Evolutionary conservation across 2,113 vertebrate genomes (phyloP).

Genomic region (Ceyx melanurus): DNA sequence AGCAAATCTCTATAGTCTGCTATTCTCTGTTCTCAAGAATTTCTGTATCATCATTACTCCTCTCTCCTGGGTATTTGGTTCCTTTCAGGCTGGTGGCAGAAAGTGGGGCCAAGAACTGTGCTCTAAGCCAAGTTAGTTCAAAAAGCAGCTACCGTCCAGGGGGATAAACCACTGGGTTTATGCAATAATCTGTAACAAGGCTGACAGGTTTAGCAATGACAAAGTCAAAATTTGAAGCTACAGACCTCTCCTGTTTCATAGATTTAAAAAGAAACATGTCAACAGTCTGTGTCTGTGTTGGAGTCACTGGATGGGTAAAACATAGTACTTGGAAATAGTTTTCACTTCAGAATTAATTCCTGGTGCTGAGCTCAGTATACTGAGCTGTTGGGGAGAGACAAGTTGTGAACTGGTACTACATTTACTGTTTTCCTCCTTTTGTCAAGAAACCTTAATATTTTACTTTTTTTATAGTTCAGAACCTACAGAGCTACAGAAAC

Average conservation of each 20-base stretch:
- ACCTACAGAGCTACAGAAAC: not conserved
- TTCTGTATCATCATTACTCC: not conserved
- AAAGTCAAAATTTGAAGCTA: not conserved
- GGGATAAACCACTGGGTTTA: not conserved
- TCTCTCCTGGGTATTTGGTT: not conserved
- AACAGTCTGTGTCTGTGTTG: not conserved
- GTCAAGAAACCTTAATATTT: not conserved
- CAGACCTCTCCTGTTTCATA: not conserved
- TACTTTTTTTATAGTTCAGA: not conserved
- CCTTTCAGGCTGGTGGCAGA: not conserved
- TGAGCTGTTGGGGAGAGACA: not conserved
- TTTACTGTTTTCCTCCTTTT: not conserved
- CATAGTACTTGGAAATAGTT: not conserved
- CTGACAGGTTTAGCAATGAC: not conserved
- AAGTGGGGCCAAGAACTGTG: not conserved
- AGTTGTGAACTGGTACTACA: not conserved
- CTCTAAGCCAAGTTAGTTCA: conserved; percentile 3
- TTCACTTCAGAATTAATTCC: not conserved
- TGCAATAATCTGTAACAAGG: not conserved
- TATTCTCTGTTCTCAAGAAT: not conserved
- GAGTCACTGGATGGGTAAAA: not conserved
- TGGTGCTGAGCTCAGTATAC: not conserved
- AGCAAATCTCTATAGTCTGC: not conserved
- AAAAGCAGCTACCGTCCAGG: not conserved
- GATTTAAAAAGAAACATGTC: not conserved